These are phyloP conservation scores for Camelus dromedarius DNA, from an alignment of 2,113 vertebrate genomes.

Conservation along the genomic window DNA sequence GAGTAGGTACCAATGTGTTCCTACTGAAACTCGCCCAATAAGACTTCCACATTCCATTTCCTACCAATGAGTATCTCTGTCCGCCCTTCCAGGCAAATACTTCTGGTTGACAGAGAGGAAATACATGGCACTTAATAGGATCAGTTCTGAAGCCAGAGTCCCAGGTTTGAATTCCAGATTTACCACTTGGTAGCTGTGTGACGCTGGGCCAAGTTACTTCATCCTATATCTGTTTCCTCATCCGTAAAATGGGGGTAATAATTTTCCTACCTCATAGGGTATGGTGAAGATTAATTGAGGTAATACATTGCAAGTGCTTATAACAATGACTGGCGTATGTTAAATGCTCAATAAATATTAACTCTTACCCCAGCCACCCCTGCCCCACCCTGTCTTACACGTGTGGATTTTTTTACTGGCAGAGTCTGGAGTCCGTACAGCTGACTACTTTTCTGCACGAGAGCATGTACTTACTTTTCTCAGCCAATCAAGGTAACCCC, in stretches of 20 bases:
- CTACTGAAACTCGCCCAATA: background rate
- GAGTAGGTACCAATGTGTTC: background rate
- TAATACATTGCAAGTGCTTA: background rate
- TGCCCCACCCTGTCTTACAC: background rate
- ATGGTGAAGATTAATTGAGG: background rate
- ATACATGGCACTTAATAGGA: background rate
- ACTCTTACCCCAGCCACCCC: background rate
- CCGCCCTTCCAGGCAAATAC: background rate
- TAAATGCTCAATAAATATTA: background rate
- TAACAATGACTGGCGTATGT: background rate
- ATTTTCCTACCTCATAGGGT: background rate
- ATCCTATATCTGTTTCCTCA: background rate
- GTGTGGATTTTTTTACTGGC: background rate
- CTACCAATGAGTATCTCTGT: background rate
- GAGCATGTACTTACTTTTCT: background rate
- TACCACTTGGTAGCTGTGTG: background rate
- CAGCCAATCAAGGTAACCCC: background rate
- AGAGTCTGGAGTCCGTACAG: background rate
- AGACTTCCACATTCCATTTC: background rate
- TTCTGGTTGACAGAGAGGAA: background rate
- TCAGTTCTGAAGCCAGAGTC: background rate
- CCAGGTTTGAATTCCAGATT: background rate
- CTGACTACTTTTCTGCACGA: background rate
- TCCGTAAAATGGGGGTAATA: background rate
- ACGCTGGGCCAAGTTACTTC: background rate